Percentiles rank a stretch among this genome's conserved stretches.
Evolutionary conservation across 2,888 invertebrate species (phyloP).

Genomic region (Conomelus anceps): DNA sequence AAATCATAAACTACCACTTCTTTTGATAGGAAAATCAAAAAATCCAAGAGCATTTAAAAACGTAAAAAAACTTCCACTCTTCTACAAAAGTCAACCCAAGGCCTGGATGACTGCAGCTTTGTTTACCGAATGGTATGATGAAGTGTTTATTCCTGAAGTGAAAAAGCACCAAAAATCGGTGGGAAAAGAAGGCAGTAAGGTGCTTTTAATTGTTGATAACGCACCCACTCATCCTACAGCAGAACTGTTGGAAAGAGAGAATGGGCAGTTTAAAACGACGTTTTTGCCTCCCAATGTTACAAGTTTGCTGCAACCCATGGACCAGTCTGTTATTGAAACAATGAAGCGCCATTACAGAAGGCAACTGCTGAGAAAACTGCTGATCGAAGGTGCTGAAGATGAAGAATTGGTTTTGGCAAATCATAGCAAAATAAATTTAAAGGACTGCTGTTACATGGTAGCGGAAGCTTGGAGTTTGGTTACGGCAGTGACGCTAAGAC

Average conservation of each 20-base stretch:
- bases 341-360: background rate
- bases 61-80: background rate
- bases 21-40: background rate
- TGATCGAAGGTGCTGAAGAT: too few species aligned
- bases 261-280: too few species aligned
- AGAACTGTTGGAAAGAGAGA: too few species aligned
- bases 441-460: background rate
- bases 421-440: too few species aligned
- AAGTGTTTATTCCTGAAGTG: background rate
- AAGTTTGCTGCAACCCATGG: background rate
- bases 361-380: too few species aligned
- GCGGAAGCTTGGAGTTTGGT: background rate
- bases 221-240: background rate
- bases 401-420: too few species aligned
- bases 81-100: conserved; percentile 5
- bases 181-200: conserved; percentile 5
- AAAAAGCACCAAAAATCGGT: too few species aligned
- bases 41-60: background rate
- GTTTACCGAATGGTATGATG: background rate
- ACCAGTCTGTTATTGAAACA: background rate
- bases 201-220: background rate
- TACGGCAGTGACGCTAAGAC: background rate
- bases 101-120: background rate
- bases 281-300: too few species aligned
- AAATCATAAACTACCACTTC: background rate